Conservation (phyloP, 2,888 invertebrate genomes). For the Agriopis marginaria region DNA sequence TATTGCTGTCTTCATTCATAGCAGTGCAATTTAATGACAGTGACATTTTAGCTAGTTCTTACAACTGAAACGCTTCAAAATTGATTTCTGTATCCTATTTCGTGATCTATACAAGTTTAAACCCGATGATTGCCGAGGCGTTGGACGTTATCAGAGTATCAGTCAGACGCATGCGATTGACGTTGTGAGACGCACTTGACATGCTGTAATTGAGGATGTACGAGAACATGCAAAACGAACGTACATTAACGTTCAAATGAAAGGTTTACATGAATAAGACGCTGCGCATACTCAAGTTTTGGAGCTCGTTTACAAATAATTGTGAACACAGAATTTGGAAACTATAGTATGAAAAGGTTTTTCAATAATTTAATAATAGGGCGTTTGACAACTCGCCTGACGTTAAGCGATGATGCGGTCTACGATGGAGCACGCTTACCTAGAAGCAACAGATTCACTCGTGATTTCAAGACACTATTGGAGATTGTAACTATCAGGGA, state of each 20-base stretch:
- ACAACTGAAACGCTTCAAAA: too few relatives aligned
- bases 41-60: too few relatives aligned
- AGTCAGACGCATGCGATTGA: slow-evolving; percentile 9
- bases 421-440: too few relatives aligned
- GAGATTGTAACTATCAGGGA: too few relatives aligned
- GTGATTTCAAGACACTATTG: too few relatives aligned
- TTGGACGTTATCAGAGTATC: background rate
- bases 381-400: too few relatives aligned
- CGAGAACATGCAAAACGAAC: slow-evolving; percentile 22
- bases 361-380: too few relatives aligned
- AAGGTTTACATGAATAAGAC: slow-evolving; percentile 20
- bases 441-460: too few relatives aligned
- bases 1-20: too few relatives aligned
- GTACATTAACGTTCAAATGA: slow-evolving; percentile 20
- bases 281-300: slow-evolving; percentile 11
- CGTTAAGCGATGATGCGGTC: too few relatives aligned
- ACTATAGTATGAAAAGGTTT: too few relatives aligned
- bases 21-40: too few relatives aligned
- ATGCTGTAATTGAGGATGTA: slow-evolving; percentile 28
- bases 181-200: slow-evolving; percentile 9
- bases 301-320: background rate
- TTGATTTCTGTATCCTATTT: background rate
- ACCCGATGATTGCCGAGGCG: background rate
- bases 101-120: background rate
- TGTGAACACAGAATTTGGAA: background rate